Evolutionary conservation across 2,113 vertebrate species (phyloP), one percentile per base, ranked within the genome.

Genomic region (Ellobius talpinus): DNA sequence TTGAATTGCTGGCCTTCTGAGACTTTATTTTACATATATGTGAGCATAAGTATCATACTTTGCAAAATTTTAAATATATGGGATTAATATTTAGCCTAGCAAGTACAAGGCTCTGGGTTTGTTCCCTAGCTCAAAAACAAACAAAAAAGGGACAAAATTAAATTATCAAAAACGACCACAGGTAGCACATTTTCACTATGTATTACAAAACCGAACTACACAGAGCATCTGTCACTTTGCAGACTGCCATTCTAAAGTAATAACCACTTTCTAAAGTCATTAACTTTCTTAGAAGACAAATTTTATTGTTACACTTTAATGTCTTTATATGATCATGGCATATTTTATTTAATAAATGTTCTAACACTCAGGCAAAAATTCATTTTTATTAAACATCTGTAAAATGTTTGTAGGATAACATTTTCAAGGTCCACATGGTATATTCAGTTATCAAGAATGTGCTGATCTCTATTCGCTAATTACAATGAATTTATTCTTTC

Each of bases 211-310:
- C 36, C 26, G 0, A 82, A 82, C 26, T 61, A 1, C 2, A 26
- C 52, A 24, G 21, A 26, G 4, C 58, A 63, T 5, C 3, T 63
- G 3, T 12, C 26, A 29, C 39, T 85, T 70, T 14, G 70, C 68
- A 86, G 45, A 39, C 2, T 88, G 45, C 52, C 2, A 5, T 63
- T 89, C 76, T 24, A 84, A 95, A 39, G 45, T 58, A 76, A n/a
- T 39, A 23, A 36, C 55, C 2, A 36, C 89, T 89, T 89, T 24
- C 58, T 24, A 21, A 86, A 81, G 50, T 79, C 58, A 87, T 77
- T 93, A 94, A 85, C 29, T 79, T 81, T 81, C 52, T 90, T 91
- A 85, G 39, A 70, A 96, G 78, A 91, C 68, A 50, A n/a, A 26
- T 65, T 77, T 95, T 74, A 82, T 42, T n/a, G 16, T 65, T 90